A percentile compares a stretch with the other conserved stretches of the same genome.
Conservation (phyloP, 2,113 vertebrate species). For the Gallinago jamesoni region DNA sequence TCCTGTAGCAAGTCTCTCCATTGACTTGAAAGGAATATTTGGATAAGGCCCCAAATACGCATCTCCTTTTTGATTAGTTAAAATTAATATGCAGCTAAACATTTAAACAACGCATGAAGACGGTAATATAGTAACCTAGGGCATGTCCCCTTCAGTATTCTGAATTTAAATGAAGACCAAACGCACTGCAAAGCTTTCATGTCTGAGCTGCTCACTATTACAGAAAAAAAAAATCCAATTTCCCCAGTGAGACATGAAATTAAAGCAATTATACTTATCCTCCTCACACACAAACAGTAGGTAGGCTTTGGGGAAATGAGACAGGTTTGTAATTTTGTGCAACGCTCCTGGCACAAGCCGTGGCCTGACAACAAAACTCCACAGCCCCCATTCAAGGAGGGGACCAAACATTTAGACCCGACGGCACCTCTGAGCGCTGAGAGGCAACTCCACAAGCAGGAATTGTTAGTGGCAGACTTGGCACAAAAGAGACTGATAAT, state of each 20-base stretch:
- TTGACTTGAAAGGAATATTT: background rate
- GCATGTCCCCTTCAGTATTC: background rate
- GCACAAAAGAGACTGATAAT: background rate
- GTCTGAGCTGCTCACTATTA: background rate
- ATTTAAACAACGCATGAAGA: background rate
- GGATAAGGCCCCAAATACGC: background rate
- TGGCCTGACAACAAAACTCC: background rate
- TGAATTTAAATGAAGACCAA: constrained; percentile 38
- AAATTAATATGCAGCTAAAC: constrained; percentile 6
- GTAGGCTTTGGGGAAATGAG: constrained; percentile 34
- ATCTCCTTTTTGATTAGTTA: background rate
- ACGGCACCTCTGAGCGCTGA: background rate
- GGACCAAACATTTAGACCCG: background rate
- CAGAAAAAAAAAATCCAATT: background rate
- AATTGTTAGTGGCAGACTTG: constrained; percentile 2
- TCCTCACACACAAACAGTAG: constrained; percentile 1
- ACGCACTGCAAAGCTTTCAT: constrained; percentile 19
- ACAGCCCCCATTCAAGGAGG: background rate
- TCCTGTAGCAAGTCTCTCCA: background rate
- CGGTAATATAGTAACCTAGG: background rate
- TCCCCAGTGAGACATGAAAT: constrained; percentile 37
- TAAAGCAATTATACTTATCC: constrained; percentile 55
- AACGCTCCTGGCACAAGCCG: background rate
- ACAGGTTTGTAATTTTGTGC: constrained; percentile 13
- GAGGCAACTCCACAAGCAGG: background rate